Evolutionary conservation across 2,888 invertebrate species (phyloP).

Genomic region (Herminia tarsipennalis): DNA sequence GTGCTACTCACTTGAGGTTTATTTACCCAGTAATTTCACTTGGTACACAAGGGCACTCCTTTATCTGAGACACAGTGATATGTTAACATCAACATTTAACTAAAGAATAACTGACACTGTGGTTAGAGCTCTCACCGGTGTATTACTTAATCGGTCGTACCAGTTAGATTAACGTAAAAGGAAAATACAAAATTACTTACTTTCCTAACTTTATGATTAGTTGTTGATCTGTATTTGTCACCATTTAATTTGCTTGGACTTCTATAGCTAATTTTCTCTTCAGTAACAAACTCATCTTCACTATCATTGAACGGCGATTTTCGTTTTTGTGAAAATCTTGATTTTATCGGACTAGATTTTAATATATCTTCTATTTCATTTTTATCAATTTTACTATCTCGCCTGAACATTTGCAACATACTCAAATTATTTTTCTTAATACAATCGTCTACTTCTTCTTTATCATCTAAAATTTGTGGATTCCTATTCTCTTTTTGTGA

Average conservation of each 20-base stretch:
- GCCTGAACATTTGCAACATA: conserved; percentile 64
- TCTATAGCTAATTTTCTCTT: conserved; percentile 38
- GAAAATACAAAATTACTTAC: conserved; percentile 46
- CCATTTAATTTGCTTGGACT: conserved; percentile 39
- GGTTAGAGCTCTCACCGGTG: too few relatives aligned
- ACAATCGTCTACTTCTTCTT: conserved; percentile 33
- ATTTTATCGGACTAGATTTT: conserved; percentile 37
- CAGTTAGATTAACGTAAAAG: background rate
- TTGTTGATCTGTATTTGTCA: conserved; percentile 40
- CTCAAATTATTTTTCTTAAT: conserved; percentile 46
- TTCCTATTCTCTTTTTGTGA: conserved; percentile 69
- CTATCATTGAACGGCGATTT: conserved; percentile 62
- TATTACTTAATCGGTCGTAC: too few relatives aligned
- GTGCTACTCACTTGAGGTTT: too few relatives aligned
- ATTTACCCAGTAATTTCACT: too few relatives aligned
- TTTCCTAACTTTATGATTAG: conserved; percentile 64
- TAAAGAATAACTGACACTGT: too few relatives aligned
- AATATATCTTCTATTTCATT: conserved; percentile 46
- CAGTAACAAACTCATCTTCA: conserved; percentile 75
- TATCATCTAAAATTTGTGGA: conserved; percentile 38
- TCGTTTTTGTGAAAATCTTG: conserved; percentile 41
- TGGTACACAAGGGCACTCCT: too few relatives aligned
- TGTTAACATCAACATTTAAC: too few relatives aligned
- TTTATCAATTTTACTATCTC: conserved; percentile 54
- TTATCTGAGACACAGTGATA: too few relatives aligned